A percentile compares a stretch with the other conserved stretches of the same genome.
Evolutionary conservation across 2,113 vertebrate genomes (phyloP).

Genomic region (Mystacornis crossleyi): DNA sequence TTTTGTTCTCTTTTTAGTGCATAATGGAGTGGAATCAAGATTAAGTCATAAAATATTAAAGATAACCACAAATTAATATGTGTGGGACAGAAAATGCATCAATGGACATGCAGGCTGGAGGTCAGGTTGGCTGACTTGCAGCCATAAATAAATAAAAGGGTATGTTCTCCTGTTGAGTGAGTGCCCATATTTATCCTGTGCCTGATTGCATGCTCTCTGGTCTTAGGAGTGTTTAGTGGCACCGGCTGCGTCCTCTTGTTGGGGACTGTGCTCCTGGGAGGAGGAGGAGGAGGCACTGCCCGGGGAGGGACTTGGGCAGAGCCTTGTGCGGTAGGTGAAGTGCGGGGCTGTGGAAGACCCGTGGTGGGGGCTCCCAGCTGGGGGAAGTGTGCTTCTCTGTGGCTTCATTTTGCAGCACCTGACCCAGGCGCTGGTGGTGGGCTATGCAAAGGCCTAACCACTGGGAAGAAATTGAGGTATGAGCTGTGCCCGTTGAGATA

Average conservation of each 20-base stretch:
- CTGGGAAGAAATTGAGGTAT: neutral
- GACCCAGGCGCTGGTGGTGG: neutral
- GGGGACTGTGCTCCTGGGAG: neutral
- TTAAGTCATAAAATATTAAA: slow-evolving; percentile 27
- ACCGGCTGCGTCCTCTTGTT: neutral
- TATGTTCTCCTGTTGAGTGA: neutral
- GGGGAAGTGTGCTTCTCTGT: fast-evolving
- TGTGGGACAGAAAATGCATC: neutral
- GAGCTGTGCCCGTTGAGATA: neutral
- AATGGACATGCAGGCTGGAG: neutral
- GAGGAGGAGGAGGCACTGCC: neutral
- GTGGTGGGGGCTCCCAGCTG: neutral
- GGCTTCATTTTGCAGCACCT: fast-evolving
- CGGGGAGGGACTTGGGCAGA: neutral
- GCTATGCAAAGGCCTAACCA: neutral
- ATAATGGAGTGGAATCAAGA: neutral
- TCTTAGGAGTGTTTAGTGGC: neutral
- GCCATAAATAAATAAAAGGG: slow-evolving; percentile 29
- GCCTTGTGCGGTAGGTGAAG: neutral
- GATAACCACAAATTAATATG: slow-evolving; percentile 1
- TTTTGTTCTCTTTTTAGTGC: neutral
- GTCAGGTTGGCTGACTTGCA: neutral
- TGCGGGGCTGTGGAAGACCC: neutral
- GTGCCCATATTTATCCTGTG: neutral
- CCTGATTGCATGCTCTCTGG: neutral